A percentile compares a stretch with the other conserved stretches of the same genome.
Evolutionary conservation across 2,888 invertebrate species (phyloP).

Genomic region (Acrocyrtus sp.): DNA sequence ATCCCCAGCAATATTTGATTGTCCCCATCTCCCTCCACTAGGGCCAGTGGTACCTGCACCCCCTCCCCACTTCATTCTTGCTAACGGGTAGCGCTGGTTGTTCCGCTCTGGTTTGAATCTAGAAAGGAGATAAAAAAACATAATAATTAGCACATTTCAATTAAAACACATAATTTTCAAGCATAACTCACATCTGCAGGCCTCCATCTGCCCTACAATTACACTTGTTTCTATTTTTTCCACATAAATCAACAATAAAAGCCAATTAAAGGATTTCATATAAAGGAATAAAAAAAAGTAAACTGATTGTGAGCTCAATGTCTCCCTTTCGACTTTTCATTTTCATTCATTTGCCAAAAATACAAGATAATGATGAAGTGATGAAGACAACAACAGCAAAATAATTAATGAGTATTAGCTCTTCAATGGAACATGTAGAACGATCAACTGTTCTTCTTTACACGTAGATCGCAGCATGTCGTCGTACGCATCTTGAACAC

Average conservation of each 20-base stretch:
- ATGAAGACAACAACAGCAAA: constrained; percentile 12
- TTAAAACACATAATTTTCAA: neutral
- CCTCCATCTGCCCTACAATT: no score
- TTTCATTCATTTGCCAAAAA: neutral
- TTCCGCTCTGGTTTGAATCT: constrained; percentile 63
- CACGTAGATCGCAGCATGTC: constrained; percentile 13
- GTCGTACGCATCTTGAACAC: neutral
- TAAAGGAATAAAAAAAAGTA: no score
- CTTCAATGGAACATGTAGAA: neutral
- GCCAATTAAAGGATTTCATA: no score
- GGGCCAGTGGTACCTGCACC: constrained; percentile 25
- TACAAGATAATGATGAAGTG: neutral
- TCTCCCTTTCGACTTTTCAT: neutral
- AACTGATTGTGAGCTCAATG: no score
- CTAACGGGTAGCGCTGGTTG: constrained; percentile 58
- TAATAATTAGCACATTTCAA: neutral
- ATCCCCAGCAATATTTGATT: constrained; percentile 59
- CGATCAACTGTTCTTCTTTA: neutral
- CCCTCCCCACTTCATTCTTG: constrained; percentile 59
- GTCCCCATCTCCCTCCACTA: constrained; percentile 23
- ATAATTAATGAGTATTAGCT: constrained; percentile 34
- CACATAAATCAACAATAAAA: no score
- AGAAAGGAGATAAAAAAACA: constrained; percentile 1
- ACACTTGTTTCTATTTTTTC: no score
- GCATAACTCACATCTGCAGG: no score